phyloP scores from a whole-genome alignment of 2,888 invertebrate genomes.

The Eupithecia pulchellata region DNA sequence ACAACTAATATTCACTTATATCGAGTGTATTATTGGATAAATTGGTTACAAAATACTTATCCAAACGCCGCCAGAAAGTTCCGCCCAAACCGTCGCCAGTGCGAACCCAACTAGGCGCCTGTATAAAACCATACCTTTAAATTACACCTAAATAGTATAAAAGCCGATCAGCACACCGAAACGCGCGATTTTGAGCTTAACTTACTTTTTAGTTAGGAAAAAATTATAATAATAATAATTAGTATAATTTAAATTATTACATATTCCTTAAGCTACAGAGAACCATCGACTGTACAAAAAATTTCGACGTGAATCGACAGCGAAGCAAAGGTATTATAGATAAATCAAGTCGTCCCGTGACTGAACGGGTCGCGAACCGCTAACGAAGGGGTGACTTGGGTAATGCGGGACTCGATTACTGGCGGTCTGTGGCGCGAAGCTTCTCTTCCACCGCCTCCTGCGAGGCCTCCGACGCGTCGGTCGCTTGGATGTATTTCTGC shows the following conservation, averaged over 20 bases:
- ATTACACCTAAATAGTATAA: slow-evolving; percentile 80
- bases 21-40: slow-evolving; percentile 85
- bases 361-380: slow-evolving; percentile 17
- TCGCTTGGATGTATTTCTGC: slow-evolving; percentile 98
- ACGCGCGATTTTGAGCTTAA: slow-evolving; percentile 80
- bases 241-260: slow-evolving; percentile 84
- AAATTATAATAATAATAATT: slow-evolving; percentile 76
- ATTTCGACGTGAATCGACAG: slow-evolving; percentile 43
- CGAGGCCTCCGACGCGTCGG: slow-evolving; percentile 96
- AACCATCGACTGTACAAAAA: slow-evolving; percentile 59
- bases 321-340: slow-evolving; percentile 38
- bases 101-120: slow-evolving; percentile 70
- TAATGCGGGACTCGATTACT: slow-evolving; percentile 83
- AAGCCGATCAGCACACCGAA: slow-evolving; percentile 73
- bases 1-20: slow-evolving; percentile 80
- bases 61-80: slow-evolving; percentile 61
- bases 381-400: slow-evolving; percentile 27
- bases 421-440: slow-evolving; percentile 97
- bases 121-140: slow-evolving; percentile 70
- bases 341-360: slow-evolving; percentile 22
- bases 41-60: slow-evolving; percentile 84
- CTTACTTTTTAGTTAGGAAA: slow-evolving; percentile 81
- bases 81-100: slow-evolving; percentile 67
- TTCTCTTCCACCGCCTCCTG: slow-evolving; percentile 97
- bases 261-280: slow-evolving; percentile 69